These are phyloP conservation scores for Drosophila rhopaloa DNA, from an alignment of 1,140 invertebrate species.

Conservation along the genomic window DNA sequence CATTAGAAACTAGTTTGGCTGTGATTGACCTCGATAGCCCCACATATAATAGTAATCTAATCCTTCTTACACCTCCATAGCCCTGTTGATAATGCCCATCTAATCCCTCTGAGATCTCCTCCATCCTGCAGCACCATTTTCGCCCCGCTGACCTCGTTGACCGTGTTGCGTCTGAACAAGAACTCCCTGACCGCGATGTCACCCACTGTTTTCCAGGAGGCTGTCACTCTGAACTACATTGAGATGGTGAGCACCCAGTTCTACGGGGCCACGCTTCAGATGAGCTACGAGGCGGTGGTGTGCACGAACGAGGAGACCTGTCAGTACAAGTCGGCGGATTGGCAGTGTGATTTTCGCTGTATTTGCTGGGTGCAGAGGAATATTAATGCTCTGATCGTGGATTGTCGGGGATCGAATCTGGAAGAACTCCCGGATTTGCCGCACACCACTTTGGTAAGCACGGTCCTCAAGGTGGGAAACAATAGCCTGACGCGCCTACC, in stretches of 20 bases:
- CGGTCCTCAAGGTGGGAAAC: constrained; percentile 85
- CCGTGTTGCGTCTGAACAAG: constrained; percentile 49
- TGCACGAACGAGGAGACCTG: constrained; percentile 82
- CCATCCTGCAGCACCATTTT: constrained; percentile 58
- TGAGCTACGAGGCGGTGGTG: constrained; percentile 76
- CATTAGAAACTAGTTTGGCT: not conserved
- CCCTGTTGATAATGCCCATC: not conserved
- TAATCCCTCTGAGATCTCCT: constrained; percentile 26
- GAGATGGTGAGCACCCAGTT: constrained; percentile 70
- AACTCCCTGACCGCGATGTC: constrained; percentile 58
- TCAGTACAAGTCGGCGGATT: constrained; percentile 64
- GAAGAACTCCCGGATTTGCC: constrained; percentile 69
- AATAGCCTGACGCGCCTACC: constrained; percentile 85
- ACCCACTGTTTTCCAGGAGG: constrained; percentile 30
- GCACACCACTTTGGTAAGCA: constrained; percentile 50
- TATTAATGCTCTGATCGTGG: constrained; percentile 84
- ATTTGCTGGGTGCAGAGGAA: constrained; percentile 84
- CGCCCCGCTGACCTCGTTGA: constrained; percentile 47
- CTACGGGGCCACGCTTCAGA: constrained; percentile 61
- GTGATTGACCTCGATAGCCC: constrained; percentile 1
- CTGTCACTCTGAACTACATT: constrained; percentile 42
- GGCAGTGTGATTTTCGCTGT: constrained; percentile 85
- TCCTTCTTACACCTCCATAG: constrained; percentile 12
- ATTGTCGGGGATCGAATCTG: constrained; percentile 85
- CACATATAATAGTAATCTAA: constrained; percentile 4